Evolutionary conservation across 2,888 invertebrate species (phyloP), one percentile per base, ranked within the genome.

Genomic region (Argyra leucocephala): DNA sequence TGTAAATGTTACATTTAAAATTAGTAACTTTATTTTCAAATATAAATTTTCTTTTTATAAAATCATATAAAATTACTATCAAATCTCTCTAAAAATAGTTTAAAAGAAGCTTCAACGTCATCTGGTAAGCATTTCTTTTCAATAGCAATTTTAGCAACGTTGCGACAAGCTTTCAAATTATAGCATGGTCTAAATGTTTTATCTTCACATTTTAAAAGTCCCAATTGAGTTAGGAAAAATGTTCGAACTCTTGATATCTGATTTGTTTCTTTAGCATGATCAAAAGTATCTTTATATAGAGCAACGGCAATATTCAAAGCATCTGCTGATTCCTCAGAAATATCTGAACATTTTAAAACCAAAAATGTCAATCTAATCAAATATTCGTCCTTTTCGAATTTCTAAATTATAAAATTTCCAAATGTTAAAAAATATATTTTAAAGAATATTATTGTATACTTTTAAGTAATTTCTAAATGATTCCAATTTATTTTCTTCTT

Each of bases 211-310:
- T 75, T 77, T 63, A 80, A 62, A 18, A 80, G 67, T 7, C 76
- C 76, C 64, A 80, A 69, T 66, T 80, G 81, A 67, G 74, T 75
- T 0, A 80, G 71, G 23, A 75, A 74, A 71, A 78, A 80, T 68
- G 78, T 77, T 36, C 75, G 67, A 0, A 80, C 75, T 10, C 79
- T 76, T 1, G 72, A 69, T 48, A 78, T 74, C 68, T 79, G 79
- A 36, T 77, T 71, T 1, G 75, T 76, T 66, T 75, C 69, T 10
- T 75, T 70, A 3, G 79, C 81, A 70, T 76, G 76, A 12, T 76
- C 76, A 66, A 77, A 75, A 2, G 76, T 74, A 64, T 78, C 75
- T 63, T 74, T 73, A 66, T 72, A 78, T 2, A 80, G 66, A 0
- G 71, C 71, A 36, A 73, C 69, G 5, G 80, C 74, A 65, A 78